Conservation (phyloP, 1,140 invertebrate genomes). For the Epicauta chinensis region DNA sequence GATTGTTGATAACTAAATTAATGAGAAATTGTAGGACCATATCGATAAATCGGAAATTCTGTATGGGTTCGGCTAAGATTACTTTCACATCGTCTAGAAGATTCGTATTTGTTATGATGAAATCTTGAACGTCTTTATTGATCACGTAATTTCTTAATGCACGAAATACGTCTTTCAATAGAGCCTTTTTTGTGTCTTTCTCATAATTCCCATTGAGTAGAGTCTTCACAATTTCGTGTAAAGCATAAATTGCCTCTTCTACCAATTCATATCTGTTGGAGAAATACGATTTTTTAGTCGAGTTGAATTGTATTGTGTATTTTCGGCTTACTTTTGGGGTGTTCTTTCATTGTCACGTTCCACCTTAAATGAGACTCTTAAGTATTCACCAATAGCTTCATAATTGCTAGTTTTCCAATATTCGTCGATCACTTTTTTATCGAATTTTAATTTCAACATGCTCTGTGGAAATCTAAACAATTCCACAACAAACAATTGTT, state of each 20-base stretch:
- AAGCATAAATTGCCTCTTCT: not conserved
- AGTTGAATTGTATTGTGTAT: too few species aligned
- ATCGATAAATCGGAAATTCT: conserved; percentile 7
- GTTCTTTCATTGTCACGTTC: not conserved
- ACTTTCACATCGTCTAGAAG: conserved; percentile 4
- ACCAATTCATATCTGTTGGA: conserved; percentile 2
- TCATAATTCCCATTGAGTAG: not conserved
- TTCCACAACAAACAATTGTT: too few species aligned
- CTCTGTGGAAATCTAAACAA: too few species aligned
- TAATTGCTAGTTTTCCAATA: not conserved
- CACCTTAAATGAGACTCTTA: not conserved
- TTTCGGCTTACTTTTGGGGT: conserved; percentile 2
- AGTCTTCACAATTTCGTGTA: not conserved
- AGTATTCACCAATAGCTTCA: not conserved
- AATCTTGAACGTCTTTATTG: conserved; percentile 17
- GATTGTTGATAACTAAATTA: conserved; percentile 25
- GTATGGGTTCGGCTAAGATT: not conserved
- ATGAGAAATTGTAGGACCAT: conserved; percentile 30
- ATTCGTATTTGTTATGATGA: conserved; percentile 8
- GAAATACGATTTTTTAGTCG: not conserved
- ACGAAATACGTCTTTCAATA: conserved; percentile 19
- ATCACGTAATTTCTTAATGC: conserved; percentile 22
- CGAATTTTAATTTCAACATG: too few species aligned
- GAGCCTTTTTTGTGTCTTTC: not conserved
- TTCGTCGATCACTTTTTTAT: not conserved